Evolutionary conservation across 2,113 vertebrate species (phyloP).

Genomic region (Scatophagus argus): DNA sequence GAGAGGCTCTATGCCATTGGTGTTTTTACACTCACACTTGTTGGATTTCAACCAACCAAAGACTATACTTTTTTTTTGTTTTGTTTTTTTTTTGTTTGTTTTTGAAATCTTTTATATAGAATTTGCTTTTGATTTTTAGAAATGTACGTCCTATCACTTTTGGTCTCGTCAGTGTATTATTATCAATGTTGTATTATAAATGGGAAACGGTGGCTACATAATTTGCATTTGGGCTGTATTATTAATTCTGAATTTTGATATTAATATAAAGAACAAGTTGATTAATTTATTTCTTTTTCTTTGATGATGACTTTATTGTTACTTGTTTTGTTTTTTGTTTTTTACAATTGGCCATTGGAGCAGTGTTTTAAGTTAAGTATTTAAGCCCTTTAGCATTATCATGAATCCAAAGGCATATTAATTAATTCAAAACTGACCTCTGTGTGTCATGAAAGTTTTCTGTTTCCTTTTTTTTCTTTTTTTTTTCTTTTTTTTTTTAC

Average conservation of each 20-base stretch:
- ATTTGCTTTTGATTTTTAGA: conserved; percentile 64
- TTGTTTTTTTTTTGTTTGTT: conserved; percentile 41
- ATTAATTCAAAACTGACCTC: conserved; percentile 72
- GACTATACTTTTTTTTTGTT: conserved; percentile 74
- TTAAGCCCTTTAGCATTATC: conserved; percentile 84
- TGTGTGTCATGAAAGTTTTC: conserved; percentile 54
- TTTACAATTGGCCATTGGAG: conserved; percentile 77
- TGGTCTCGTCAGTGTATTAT: conserved; percentile 71
- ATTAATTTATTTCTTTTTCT: conserved; percentile 86
- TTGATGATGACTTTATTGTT: conserved; percentile 66
- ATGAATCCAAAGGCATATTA: conserved; percentile 63
- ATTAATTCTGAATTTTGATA: conserved; percentile 82
- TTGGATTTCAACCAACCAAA: conserved; percentile 93
- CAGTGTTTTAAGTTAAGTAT: conserved; percentile 87
- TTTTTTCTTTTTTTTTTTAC: conserved; percentile 13
- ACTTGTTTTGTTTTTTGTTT: no score
- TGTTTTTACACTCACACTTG: conserved; percentile 87
- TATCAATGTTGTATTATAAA: conserved; percentile 82
- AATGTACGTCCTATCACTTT: conserved; percentile 47
- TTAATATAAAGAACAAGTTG: conserved; percentile 90
- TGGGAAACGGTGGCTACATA: conserved; percentile 74
- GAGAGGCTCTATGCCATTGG: conserved; percentile 84
- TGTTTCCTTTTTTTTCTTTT: not conserved
- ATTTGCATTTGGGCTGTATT: conserved; percentile 79
- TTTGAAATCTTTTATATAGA: conserved; percentile 43